Evolutionary conservation across 2,113 vertebrate genomes (phyloP).

Genomic region (Colinus virginianus): DNA sequence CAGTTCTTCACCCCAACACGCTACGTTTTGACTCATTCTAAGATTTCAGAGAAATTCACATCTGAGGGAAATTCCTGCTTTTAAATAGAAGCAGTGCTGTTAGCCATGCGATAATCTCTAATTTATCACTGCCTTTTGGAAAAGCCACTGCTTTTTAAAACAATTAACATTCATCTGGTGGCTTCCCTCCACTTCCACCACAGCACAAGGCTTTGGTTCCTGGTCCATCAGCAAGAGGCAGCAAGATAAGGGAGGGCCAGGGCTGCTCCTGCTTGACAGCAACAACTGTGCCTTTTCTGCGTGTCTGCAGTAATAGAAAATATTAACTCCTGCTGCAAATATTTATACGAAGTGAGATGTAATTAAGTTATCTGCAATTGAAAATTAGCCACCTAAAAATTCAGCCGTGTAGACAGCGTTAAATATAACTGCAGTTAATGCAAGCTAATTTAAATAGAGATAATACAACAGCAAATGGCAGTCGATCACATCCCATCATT

Average conservation of each 20-base stretch:
- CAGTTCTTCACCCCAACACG: neutral
- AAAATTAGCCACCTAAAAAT: constrained; percentile 54
- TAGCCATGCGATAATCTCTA: neutral
- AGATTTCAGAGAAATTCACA: neutral
- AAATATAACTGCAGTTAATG: constrained; percentile 22
- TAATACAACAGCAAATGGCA: constrained; percentile 19
- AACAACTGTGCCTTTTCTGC: neutral
- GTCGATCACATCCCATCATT: neutral
- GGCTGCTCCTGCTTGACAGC: neutral
- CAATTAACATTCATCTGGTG: neutral
- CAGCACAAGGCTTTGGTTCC: neutral
- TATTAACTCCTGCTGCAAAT: constrained; percentile 18
- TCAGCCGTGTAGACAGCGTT: neutral
- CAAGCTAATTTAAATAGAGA: constrained; percentile 18
- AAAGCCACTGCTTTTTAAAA: neutral
- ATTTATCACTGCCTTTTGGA: neutral
- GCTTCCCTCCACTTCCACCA: neutral
- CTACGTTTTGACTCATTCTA: neutral
- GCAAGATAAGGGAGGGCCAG: neutral
- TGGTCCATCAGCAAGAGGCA: neutral
- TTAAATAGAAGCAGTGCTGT: constrained; percentile 5
- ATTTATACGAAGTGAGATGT: constrained; percentile 46
- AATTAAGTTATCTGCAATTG: constrained; percentile 12
- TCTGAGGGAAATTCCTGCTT: neutral
- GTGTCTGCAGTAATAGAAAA: neutral